Evolutionary conservation across 1,140 invertebrate species (phyloP).

Genomic region (Brachionus calyciflorus): DNA sequence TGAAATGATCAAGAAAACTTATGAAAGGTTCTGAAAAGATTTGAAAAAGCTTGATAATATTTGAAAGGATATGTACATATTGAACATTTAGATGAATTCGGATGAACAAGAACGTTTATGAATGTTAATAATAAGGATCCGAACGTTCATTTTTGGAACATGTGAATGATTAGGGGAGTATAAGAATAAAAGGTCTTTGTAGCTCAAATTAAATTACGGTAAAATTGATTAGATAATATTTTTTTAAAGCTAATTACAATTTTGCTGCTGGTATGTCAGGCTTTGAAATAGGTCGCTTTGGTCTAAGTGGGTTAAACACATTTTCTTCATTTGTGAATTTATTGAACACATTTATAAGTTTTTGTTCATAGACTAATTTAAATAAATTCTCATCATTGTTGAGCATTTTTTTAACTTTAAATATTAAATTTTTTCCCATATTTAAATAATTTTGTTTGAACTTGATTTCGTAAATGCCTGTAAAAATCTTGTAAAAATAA

Average conservation of each 20-base stretch:
- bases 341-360: conserved; percentile 49
- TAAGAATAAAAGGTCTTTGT: too few relatives aligned
- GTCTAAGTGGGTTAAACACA: conserved; percentile 58
- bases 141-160: too few relatives aligned
- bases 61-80: too few relatives aligned
- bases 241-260: conserved; percentile 49
- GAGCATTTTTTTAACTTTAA: conserved; percentile 54
- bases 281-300: conserved; percentile 55
- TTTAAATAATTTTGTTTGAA: conserved; percentile 7
- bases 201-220: too few relatives aligned
- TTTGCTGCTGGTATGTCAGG: conserved; percentile 49
- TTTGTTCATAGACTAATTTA: conserved; percentile 52
- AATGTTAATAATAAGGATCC: too few relatives aligned
- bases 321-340: conserved; percentile 57
- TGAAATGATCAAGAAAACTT: too few relatives aligned
- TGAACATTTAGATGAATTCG: too few relatives aligned
- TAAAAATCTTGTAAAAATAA: not conserved
- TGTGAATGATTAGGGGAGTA: too few relatives aligned
- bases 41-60: too few relatives aligned
- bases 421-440: not conserved
- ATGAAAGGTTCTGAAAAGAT: too few relatives aligned
- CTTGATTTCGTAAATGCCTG: not conserved
- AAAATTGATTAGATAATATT: too few relatives aligned
- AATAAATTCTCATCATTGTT: conserved; percentile 52
- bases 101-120: too few relatives aligned